Conservation (phyloP, 2,113 vertebrate species). For the Serilophus lunatus region DNA sequence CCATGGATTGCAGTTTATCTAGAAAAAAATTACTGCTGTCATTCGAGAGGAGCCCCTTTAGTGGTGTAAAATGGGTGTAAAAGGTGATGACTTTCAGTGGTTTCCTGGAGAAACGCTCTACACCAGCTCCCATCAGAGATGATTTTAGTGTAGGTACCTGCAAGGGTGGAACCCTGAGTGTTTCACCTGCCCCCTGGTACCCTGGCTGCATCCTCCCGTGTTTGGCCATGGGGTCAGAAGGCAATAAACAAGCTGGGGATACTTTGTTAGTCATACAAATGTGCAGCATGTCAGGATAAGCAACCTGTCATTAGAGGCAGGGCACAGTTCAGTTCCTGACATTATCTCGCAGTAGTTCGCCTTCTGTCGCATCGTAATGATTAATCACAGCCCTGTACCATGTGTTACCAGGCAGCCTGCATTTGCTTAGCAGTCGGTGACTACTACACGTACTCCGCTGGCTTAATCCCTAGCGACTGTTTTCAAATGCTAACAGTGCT, state of each 20-base stretch:
- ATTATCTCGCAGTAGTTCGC: not conserved
- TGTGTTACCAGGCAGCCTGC: constrained; percentile 60
- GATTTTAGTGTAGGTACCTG: not conserved
- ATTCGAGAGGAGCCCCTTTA: not conserved
- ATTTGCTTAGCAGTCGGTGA: constrained; percentile 19
- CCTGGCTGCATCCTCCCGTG: not conserved
- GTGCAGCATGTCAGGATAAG: not conserved
- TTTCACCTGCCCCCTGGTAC: accelerated
- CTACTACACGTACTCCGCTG: not conserved
- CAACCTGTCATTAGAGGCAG: constrained; percentile 5
- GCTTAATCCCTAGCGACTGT: constrained; percentile 29
- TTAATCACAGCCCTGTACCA: constrained; percentile 39
- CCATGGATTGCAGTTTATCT: accelerated
- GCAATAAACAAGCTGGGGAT: not conserved
- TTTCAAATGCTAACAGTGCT: constrained; percentile 35
- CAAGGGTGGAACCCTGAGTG: accelerated
- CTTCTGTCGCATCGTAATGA: constrained; percentile 47
- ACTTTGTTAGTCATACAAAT: not conserved
- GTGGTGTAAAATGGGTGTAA: not conserved
- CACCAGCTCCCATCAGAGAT: not conserved
- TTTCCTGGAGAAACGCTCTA: not conserved
- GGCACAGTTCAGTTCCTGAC: constrained; percentile 30
- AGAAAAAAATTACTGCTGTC: not conserved
- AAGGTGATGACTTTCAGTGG: not conserved
- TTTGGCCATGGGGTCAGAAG: not conserved